A percentile compares a stretch with the other conserved stretches of the same genome.
Conservation (phyloP, 1,140 invertebrate species). For the Drosophila aff. region DNA sequence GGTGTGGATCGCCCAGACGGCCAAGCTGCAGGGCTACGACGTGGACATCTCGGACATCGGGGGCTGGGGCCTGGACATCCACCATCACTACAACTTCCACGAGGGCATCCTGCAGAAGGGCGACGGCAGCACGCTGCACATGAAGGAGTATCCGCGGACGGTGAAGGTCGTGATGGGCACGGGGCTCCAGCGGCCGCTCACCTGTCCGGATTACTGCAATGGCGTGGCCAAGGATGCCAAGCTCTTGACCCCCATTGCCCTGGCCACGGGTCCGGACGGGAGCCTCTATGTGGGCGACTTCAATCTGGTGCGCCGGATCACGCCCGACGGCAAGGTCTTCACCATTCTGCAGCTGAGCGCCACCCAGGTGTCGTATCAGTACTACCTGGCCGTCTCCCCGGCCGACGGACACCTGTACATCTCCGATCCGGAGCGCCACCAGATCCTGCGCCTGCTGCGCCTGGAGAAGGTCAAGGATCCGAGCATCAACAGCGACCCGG, state of each 20-base stretch:
- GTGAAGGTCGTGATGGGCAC: conserved; percentile 97
- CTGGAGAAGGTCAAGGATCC: conserved; percentile 93
- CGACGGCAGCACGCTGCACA: conserved; percentile 96
- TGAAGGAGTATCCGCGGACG: conserved; percentile 96
- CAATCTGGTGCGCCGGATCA: conserved; percentile 96
- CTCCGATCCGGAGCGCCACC: conserved; percentile 97
- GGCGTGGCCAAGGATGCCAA: conserved; percentile 94
- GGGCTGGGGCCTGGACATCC: conserved; percentile 98
- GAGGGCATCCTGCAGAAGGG: conserved; percentile 98
- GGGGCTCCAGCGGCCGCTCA: conserved; percentile 92
- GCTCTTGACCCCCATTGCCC: conserved; percentile 95
- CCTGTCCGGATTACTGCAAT: conserved; percentile 93
- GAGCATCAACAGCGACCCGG: conserved; percentile 93
- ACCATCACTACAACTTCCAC: conserved; percentile 99
- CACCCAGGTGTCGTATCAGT: conserved; percentile 97
- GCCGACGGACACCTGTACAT: conserved; percentile 98
- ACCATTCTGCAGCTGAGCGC: conserved; percentile 97
- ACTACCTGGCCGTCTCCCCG: conserved; percentile 97
- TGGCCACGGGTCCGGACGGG: conserved; percentile 97
- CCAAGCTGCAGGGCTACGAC: conserved; percentile 97
- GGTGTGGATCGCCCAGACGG: conserved; percentile 97
- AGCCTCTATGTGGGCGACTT: conserved; percentile 98
- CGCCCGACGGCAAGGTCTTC: conserved; percentile 95
- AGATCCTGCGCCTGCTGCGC: conserved; percentile 91
- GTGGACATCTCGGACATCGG: conserved; percentile 98